A percentile compares a stretch with the other conserved stretches of the same genome.
Conservation (phyloP, 2,888 invertebrate species). For the Lamellibrachia satsuma region DNA sequence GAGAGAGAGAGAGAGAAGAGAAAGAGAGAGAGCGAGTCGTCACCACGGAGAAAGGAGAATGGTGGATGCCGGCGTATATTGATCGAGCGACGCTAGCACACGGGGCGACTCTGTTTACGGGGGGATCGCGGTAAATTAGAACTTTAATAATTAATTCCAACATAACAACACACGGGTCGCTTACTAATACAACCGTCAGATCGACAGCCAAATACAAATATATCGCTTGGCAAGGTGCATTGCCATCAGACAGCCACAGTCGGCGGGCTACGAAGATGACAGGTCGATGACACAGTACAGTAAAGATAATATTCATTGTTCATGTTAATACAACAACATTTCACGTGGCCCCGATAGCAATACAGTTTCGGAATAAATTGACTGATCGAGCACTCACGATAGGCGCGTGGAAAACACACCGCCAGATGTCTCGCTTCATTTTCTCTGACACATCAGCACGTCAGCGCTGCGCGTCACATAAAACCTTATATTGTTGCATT, state of each 20-base stretch:
- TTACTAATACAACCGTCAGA: slow-evolving; percentile 13
- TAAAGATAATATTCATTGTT: neutral
- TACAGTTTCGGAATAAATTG: neutral
- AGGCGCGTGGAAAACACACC: neutral
- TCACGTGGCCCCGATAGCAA: neutral
- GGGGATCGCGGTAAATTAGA: slow-evolving; percentile 12
- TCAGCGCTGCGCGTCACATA: neutral
- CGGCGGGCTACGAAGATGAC: neutral
- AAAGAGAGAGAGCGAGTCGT: neutral
- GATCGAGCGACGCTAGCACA: neutral
- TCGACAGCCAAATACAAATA: slow-evolving; percentile 13
- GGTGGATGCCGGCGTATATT: neutral
- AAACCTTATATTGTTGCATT: neutral
- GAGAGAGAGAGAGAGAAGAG: neutral
- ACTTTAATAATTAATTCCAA: slow-evolving; percentile 17
- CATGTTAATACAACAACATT: neutral
- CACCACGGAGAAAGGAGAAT: neutral
- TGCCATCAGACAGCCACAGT: neutral
- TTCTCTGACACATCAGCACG: neutral
- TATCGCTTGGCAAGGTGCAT: neutral
- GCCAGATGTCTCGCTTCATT: neutral
- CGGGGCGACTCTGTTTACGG: neutral
- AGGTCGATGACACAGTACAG: neutral
- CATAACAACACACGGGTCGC: neutral
- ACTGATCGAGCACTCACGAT: neutral